Evolutionary conservation across 2,888 invertebrate species (phyloP).

Genomic region (Sphaeridia pumilis): DNA sequence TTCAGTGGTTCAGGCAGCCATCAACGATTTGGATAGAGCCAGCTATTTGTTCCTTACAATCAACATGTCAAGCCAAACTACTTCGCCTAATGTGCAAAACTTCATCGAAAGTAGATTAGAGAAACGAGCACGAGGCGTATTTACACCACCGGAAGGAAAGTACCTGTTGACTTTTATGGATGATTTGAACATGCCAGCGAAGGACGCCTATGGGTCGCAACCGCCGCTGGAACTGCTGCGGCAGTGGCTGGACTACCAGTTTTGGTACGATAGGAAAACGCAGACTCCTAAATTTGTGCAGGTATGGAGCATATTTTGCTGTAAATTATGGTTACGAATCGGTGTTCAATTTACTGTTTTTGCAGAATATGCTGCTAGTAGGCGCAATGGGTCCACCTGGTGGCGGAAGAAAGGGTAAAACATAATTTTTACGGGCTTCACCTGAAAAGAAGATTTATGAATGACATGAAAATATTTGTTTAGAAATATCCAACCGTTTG

Average conservation of each 20-base stretch:
- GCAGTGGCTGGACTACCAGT: conserved; percentile 78
- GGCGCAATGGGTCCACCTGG: conserved; percentile 79
- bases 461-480: neutral
- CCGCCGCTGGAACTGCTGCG: conserved; percentile 73
- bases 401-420: conserved; percentile 54
- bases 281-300: conserved; percentile 64
- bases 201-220: conserved; percentile 77
- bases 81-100: conserved; percentile 71
- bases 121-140: conserved; percentile 74
- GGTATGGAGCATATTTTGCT: conserved; percentile 40
- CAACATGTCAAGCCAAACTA: conserved; percentile 81
- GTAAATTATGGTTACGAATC: neutral
- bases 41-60: conserved; percentile 57
- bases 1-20: conserved; percentile 58
- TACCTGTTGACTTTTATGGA: conserved; percentile 77
- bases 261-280: conserved; percentile 74
- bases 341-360: neutral
- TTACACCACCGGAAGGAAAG: conserved; percentile 67
- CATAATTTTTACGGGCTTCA: neutral
- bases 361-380: conserved; percentile 61
- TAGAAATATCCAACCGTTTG: conserved; percentile 61
- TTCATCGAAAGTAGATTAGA: conserved; percentile 75
- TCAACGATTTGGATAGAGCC: conserved; percentile 48
- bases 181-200: conserved; percentile 85
- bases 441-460: neutral